phyloP scores from a whole-genome alignment of 2,113 vertebrate species.

The Dicrurus megarhynchus region DNA sequence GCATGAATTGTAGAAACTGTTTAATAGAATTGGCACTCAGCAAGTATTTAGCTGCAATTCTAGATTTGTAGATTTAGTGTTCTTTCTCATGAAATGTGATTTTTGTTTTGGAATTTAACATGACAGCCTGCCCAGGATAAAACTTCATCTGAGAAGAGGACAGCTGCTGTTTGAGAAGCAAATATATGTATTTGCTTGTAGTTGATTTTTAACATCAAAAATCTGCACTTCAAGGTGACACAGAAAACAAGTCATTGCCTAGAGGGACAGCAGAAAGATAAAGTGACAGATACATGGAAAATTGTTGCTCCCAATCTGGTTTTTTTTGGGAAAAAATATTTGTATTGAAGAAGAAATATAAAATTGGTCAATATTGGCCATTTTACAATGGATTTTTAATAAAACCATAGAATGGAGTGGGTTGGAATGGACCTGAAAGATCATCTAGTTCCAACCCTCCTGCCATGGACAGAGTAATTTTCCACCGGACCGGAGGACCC shows the following conservation, averaged over 20 bases:
- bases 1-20: not conserved
- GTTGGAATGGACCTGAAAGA: not conserved
- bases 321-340: not conserved
- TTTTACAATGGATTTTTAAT: not conserved
- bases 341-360: not conserved
- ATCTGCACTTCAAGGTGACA: not conserved
- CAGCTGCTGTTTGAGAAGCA: not conserved
- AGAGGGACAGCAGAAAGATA: not conserved
- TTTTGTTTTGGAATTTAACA: not conserved
- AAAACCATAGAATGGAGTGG: not conserved
- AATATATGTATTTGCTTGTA: no score
- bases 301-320: not conserved
- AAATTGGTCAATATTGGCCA: not conserved
- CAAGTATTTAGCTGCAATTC: not conserved
- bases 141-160: slow-evolving; percentile 4
- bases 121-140: not conserved
- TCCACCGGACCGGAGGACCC: not conserved
- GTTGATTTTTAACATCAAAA: not conserved
- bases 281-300: not conserved
- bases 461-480: not conserved
- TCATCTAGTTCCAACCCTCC: not conserved
- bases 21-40: not conserved
- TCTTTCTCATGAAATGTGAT: not conserved
- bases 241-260: not conserved
- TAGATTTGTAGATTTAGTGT: not conserved